These are phyloP conservation scores for Daptonema setosum DNA, from an alignment of 2,888 invertebrate genomes.

Conservation along the genomic window DNA sequence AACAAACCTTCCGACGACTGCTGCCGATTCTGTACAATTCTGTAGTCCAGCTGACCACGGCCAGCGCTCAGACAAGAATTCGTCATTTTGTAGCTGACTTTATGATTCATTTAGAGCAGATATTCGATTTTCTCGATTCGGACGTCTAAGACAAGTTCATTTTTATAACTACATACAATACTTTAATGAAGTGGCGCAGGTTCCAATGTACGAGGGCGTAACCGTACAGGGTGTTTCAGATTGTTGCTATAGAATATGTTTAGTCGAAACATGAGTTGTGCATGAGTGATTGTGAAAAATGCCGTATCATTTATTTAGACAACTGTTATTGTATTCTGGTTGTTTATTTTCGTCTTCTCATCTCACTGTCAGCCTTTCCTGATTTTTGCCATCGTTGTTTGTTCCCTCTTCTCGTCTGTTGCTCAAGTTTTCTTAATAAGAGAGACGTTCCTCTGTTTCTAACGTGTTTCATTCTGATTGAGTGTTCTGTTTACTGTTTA, in stretches of 20 bases:
- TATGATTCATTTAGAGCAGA: constrained; percentile 17
- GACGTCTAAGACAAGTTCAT: not conserved
- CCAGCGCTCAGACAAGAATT: constrained; percentile 23
- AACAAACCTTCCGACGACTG: constrained; percentile 25
- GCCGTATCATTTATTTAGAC: too few species aligned
- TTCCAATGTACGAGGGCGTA: too few species aligned
- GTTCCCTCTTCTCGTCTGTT: not conserved
- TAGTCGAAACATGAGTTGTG: too few species aligned
- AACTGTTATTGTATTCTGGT: not conserved
- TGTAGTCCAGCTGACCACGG: not conserved
- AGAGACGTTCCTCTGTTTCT: not conserved
- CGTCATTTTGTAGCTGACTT: constrained; percentile 25
- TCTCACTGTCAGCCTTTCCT: not conserved
- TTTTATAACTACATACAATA: too few species aligned
- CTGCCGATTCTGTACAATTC: constrained; percentile 20
- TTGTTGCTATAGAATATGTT: too few species aligned
- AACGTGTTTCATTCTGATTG: too few species aligned
- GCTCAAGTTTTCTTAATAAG: not conserved
- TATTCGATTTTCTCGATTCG: not conserved
- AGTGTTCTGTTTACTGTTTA: too few species aligned
- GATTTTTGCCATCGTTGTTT: not conserved
- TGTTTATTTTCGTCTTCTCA: not conserved
- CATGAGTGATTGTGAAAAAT: too few species aligned
- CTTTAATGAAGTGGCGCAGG: too few species aligned
- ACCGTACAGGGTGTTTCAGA: too few species aligned